Conservation (phyloP, 2,888 invertebrate species). For the Apoderus coryli region DNA sequence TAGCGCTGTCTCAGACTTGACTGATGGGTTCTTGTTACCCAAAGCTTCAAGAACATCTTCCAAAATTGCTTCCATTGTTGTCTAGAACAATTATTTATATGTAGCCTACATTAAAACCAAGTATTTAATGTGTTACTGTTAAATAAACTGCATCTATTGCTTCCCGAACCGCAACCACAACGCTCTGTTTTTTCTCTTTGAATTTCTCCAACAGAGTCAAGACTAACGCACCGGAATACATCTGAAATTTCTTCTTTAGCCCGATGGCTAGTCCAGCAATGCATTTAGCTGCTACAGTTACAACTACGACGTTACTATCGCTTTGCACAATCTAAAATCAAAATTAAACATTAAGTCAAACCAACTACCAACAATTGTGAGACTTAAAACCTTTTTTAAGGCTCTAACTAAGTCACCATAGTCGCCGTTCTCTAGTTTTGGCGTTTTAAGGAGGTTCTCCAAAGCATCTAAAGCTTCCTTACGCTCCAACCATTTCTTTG, state of each 20-base stretch:
- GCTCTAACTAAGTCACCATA: constrained; percentile 80
- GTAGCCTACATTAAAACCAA: background rate
- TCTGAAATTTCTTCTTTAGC: constrained; percentile 72
- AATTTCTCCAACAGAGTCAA: constrained; percentile 84
- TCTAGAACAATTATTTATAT: constrained; percentile 37
- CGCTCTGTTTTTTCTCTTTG: constrained; percentile 89
- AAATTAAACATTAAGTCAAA: constrained; percentile 5
- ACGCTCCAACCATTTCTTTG: constrained; percentile 93
- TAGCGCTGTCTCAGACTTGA: constrained; percentile 73
- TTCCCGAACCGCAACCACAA: constrained; percentile 74
- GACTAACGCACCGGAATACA: constrained; percentile 65
- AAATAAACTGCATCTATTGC: constrained; percentile 81
- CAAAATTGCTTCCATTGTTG: constrained; percentile 64
- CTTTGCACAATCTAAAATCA: constrained; percentile 66
- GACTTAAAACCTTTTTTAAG: constrained; percentile 58
- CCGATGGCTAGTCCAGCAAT: constrained; percentile 71
- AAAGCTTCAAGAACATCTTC: constrained; percentile 79
- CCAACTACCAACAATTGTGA: background rate
- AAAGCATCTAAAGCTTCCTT: constrained; percentile 81
- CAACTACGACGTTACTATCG: constrained; percentile 90
- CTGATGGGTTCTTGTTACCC: constrained; percentile 81
- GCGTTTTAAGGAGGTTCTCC: constrained; percentile 62
- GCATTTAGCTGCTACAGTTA: constrained; percentile 73
- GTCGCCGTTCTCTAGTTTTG: constrained; percentile 82
- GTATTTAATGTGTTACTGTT: constrained; percentile 41